Base-by-base conservation (phyloP, 64 coral and sea anemone species). In the Astreopora myriophthalma region DNA sequence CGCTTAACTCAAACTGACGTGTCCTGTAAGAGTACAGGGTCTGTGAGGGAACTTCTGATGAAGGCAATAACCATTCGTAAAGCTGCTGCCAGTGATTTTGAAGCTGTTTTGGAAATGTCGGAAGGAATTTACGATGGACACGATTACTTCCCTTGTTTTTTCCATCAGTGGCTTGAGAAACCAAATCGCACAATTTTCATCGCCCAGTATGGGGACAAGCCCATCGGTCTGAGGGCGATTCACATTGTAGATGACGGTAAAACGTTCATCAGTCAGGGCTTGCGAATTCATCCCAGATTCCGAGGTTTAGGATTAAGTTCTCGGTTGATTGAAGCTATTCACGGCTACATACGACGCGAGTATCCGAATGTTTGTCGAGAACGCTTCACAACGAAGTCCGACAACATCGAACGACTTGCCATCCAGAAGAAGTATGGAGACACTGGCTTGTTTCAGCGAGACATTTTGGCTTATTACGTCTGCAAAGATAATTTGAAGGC, bases 401-500 rank as follows among this genome's bases (percentile, higher is more conserved):
- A 97, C 62, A 97, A 97, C 72, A 89, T 97, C 64, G 95, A 97
- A n/a, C 88, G 95, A 36, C 73, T 97, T 28, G 87, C 95, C 24
- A 90, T 97, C 26, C 95, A 97, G 65, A 97, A 97, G 58, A 97
- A 97, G 57, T 82, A 97, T 63, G 95, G 95, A 10, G 95, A 97
- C 48, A 89, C 87, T 35, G 88, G 80, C 49, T 85, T 94, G 17
- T 84, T 90, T 20, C 88, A 94, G 44, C 79, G 93, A 68, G 95
- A 97, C 16, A 94, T 97, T 46, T 84, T 97, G 27, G 95, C 95
- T 6, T 94, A 74, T 63, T 89, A 97, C 86, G 55, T 91, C 65
- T 57, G 76, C 74, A 89, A 90, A 80, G 88, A 94, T n/a, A 85
- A 62, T 34, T 44, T 73, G 26, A 70, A 61, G 23, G 34, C 69